Evolutionary conservation across 1,140 invertebrate genomes (phyloP), one percentile per base, ranked within the genome.

Genomic region (Zaprionus kolodkinae): DNA sequence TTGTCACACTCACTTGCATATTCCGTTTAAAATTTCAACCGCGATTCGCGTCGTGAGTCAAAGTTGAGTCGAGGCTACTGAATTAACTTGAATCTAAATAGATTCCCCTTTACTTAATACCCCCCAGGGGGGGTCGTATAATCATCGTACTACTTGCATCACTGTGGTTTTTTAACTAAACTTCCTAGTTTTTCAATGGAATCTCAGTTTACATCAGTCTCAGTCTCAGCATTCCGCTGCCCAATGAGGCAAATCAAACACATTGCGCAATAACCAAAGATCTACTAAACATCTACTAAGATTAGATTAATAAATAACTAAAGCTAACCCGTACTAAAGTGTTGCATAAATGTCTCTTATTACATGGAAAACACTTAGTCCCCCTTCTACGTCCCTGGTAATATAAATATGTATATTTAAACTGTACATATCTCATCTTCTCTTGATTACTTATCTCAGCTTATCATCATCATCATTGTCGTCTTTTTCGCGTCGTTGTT

Each of bases 1-100:
- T 70, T 79, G 76, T 82, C 83, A 69, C 79, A 86, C 63, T 69
- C 79, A 55, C 76, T 79, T 81, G 66, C 65, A 71, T 55, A 64
- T 65, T 30, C 63, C 66, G 70, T 61, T 69, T 68, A 57, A 52
- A 13, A 45, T 73, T 61, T 66, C 76, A 40, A 57, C 63, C 43
- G 61, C 73, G 40, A 65, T 33, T 33, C 13, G 40, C n/a, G 17
- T 69, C 71, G 67, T 86, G 75, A 87, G 63, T 83, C 84, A 88
- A 87, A 76, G 68, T 60, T 56, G 36, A 48, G 21, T 21, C 35
- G 30, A 36, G 15, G 43, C 35, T 60, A 38, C 63, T 67, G n/a
- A 43, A 52, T 64, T 43, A 45, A 45, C 13, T 43, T 6, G 40
- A 15, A n/a, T 7, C 0, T 43, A 15, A 7, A 43, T 43, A 15